Evolutionary conservation across 2,113 vertebrate genomes (phyloP).

Genomic region (Ascaphus truei): DNA sequence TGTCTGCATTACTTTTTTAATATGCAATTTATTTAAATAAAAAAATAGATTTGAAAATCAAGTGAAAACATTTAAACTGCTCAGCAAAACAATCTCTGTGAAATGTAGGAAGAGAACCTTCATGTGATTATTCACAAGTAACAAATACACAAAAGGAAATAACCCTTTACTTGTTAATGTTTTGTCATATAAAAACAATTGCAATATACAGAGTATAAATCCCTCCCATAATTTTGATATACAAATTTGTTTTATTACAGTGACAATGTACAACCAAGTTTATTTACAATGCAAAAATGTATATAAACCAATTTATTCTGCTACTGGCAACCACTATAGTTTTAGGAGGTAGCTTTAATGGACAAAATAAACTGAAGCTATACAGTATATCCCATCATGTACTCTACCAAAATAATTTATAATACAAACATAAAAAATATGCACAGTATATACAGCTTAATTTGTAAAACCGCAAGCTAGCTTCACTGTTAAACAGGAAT

Average conservation of each 20-base stretch:
- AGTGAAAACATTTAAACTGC: too few species aligned
- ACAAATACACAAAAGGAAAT: constrained; percentile 58
- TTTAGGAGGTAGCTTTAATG: constrained; percentile 95
- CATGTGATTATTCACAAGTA: too few species aligned
- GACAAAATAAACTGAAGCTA: constrained; percentile 77
- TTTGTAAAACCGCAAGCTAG: constrained; percentile 64
- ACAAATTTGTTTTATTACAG: constrained; percentile 76
- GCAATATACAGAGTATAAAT: constrained; percentile 84
- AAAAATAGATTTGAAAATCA: too few species aligned
- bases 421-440: constrained; percentile 73
- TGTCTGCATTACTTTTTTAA: too few species aligned
- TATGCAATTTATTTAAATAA: too few species aligned
- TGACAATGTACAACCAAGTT: constrained; percentile 78
- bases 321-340: constrained; percentile 84
- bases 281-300: constrained; percentile 77
- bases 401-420: constrained; percentile 91
- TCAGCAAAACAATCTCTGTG: too few species aligned
- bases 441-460: constrained; percentile 76
- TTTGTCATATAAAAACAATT: constrained; percentile 82
- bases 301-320: constrained; percentile 74
- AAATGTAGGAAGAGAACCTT: too few species aligned
- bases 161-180: constrained; percentile 67
- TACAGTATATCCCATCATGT: constrained; percentile 79
- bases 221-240: constrained; percentile 78
- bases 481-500: constrained; percentile 49